These are phyloP conservation scores for Sinodicranocentrus sp. DNA, from an alignment of 2,888 invertebrate genomes.

Conservation along the genomic window DNA sequence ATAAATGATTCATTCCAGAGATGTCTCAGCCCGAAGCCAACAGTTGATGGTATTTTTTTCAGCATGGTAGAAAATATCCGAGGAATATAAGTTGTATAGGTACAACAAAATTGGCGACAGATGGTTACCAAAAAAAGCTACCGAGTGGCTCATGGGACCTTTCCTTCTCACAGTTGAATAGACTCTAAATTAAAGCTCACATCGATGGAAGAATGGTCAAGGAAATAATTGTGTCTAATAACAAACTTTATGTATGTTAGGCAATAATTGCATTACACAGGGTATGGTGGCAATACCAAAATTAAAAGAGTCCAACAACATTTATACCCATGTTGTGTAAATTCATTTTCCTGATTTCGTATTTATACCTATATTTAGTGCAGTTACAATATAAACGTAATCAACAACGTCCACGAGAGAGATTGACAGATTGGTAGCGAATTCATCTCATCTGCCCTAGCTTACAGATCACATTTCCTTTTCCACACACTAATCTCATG, in stretches of 20 bases:
- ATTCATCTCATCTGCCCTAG: neutral
- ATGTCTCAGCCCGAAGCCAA: too few species aligned
- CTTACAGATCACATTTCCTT: slow-evolving; percentile 3
- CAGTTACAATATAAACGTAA: neutral
- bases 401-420: slow-evolving; percentile 2
- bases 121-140: slow-evolving; percentile 53
- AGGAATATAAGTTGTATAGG: too few species aligned
- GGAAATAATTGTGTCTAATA: slow-evolving; percentile 21
- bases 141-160: slow-evolving; percentile 20
- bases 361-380: neutral
- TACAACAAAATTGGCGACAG: slow-evolving; percentile 39
- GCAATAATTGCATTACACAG: neutral
- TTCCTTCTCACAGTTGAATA: slow-evolving; percentile 41
- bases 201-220: slow-evolving; percentile 34
- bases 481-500: slow-evolving; percentile 7
- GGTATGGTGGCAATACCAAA: too few species aligned
- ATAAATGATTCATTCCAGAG: too few species aligned
- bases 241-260: slow-evolving; percentile 1
- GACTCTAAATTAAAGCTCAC: slow-evolving; percentile 50
- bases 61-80: too few species aligned
- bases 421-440: slow-evolving; percentile 21
- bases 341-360: neutral
- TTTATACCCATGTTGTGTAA: neutral
- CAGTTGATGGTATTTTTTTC: too few species aligned
- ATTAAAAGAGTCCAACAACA: too few species aligned